Base-by-base conservation (phyloP, 2,797 vertebrate genomes). In the Bradypodion ventrale region DNA sequence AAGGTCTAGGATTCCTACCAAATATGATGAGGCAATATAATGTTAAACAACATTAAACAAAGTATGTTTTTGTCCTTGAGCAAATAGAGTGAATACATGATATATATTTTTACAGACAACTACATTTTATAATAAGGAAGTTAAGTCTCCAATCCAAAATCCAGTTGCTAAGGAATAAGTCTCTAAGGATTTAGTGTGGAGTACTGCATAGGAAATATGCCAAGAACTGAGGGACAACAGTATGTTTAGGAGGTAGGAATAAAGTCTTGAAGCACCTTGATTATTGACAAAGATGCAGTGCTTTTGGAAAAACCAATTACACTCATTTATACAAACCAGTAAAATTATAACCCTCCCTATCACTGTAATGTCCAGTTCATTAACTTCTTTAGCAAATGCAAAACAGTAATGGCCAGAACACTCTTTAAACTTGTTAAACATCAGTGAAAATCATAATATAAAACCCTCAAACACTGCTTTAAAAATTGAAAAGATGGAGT, bases 401-500 rank as follows among this genome's bases (percentile, higher is more conserved):
- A 91, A 56, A 40, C 73, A 68, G 68, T 86, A 6, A 86, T 88
- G 93, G 69, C 63, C 80, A 6, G 16, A 88, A 89, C 81, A 23
- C 40, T 75, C 35, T 82, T 68, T 78, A 85, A 74, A 60, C 16
- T 46, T 78, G 63, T 82, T 56, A 78, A 91, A 90, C 82, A 32
- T 83, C 77, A 88, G 62, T 49, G 69, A 81, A 72, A 40, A 29
- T 82, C 23, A 62, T 56, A 86, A 62, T 9, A 1, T 65, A 46
- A 88, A 87, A 72, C 3, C 8, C 6, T 2, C 86, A 83, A 37
- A 37, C 82, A 83, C 2, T 44, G 2, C 4, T 75, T 1, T 27
- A 27, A 76, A 66, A 87, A 86, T 81, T 85, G 81, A 69, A 84
- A 77, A 32, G 52, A 10, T 37, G 15, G 32, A 70, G 63, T 83